Evolutionary conservation across 2,797 vertebrate genomes (phyloP).

Genomic region (Mormyrops attenuatus): DNA sequence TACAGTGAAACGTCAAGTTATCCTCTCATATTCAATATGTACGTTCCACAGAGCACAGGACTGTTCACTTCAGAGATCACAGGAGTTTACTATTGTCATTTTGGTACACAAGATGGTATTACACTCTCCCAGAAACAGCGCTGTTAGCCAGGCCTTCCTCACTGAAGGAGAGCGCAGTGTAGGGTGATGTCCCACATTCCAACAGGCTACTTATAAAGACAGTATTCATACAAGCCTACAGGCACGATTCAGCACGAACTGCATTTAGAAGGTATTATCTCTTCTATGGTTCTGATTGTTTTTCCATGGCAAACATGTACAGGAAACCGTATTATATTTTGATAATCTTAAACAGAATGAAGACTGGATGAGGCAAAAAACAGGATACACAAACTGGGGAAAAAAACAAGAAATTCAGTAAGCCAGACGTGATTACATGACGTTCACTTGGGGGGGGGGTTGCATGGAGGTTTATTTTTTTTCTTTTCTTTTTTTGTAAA

Average conservation of each 20-base stretch:
- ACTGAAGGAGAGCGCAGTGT: background rate
- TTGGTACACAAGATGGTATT: conserved; percentile 9
- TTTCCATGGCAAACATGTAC: background rate
- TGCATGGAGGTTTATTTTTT: background rate
- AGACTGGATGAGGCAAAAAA: background rate
- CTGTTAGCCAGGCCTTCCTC: background rate
- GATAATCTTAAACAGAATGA: background rate
- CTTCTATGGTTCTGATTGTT: background rate
- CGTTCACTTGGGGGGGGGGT: background rate
- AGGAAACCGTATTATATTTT: background rate
- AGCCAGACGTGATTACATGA: background rate
- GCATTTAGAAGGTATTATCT: conserved; percentile 2
- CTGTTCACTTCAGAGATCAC: conserved; percentile 14
- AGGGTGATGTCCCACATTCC: background rate
- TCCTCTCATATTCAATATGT: background rate
- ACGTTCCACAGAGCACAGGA: background rate
- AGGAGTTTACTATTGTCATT: background rate
- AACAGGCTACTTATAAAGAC: background rate
- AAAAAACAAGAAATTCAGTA: background rate
- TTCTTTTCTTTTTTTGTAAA: background rate
- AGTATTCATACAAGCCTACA: background rate
- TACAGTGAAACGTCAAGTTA: background rate
- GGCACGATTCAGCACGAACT: background rate
- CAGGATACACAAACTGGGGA: background rate
- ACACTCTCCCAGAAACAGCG: background rate